Evolutionary conservation across 2,888 invertebrate species (phyloP), one percentile per base, ranked within the genome.

Genomic region (Zaprionus bogoriensis): DNA sequence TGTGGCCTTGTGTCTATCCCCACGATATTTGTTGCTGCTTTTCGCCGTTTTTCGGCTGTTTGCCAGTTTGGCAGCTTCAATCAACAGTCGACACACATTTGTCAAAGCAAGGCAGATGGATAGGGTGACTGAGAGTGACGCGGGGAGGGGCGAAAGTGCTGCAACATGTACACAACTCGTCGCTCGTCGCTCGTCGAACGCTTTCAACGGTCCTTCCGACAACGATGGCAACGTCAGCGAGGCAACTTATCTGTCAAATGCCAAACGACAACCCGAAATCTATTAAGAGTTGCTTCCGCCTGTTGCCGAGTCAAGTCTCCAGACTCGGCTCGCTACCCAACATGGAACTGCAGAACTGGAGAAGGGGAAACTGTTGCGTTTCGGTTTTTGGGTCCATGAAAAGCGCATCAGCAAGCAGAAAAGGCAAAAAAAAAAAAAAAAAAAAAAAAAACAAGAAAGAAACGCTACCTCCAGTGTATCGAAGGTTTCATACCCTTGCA

Each of bases 171-270:
- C 51, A 51, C 57, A 52, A 51, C 46, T 51, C 50, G n/a, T n/a
- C n/a, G n/a, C n/a, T n/a, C n/a, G n/a, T n/a, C n/a, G n/a, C n/a
- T n/a, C n/a, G 41, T 51, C 30, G 44, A 63, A 42, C 38, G 52
- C 55, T 57, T 62, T 61, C 61, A 52, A 58, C 44, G 44, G 17
- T 7, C 36, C 57, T 28, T 52, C 45, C 41, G 51, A 32, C 59
- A 30, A 42, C 47, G 10, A 10, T 3, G 51, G 42, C 44, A 38
- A 53, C 25, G 7, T 12, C 32, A 39, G 19, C 52, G 44, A 46
- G 58, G 42, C 67, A 74, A 71, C 75, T 76, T 74, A 76, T 76
- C 75, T 64, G 78, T 78, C 75, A 74, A 74, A 74, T 62, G 78
- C 67, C 78, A 78, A 76, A 71, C 70, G 67, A 61, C 78, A 74